phyloP scores from a whole-genome alignment of 2,113 vertebrate species.

The Hymenochirus boettgeri region DNA sequence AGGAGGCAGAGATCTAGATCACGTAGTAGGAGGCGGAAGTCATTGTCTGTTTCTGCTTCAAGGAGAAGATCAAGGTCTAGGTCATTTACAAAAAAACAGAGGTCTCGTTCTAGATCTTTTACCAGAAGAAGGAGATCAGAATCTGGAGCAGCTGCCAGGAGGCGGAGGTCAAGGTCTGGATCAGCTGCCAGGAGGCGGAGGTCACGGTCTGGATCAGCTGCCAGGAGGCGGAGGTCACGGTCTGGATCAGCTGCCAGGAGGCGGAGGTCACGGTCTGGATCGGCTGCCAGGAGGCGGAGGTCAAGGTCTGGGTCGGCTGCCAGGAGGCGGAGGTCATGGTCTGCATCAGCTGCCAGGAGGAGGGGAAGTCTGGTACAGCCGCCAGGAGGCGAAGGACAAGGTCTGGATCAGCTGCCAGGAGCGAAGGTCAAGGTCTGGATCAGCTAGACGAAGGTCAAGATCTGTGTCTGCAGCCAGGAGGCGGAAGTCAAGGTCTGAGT shows the following conservation, averaged over 20 bases:
- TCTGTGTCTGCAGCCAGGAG: not conserved
- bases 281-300: not conserved
- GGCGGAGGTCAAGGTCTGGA: slow-evolving; percentile 41
- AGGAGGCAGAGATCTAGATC: slow-evolving; percentile 16
- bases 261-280: not conserved
- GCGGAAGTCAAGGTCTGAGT: slow-evolving; percentile 15
- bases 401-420: not conserved
- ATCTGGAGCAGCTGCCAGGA: slow-evolving; percentile 12
- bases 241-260: slow-evolving; percentile 44
- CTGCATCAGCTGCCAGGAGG: slow-evolving; percentile 4
- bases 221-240: slow-evolving; percentile 50
- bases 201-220: slow-evolving; percentile 24
- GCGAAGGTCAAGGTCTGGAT: not conserved
- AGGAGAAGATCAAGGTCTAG: slow-evolving; percentile 7
- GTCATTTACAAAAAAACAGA: slow-evolving; percentile 1
- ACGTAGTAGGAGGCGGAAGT: not conserved
- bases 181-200: slow-evolving; percentile 50
- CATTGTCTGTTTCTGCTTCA: not conserved
- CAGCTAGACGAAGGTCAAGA: not conserved
- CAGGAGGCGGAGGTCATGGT: not conserved
- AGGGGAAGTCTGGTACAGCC: slow-evolving; percentile 30
- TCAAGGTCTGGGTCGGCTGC: not conserved
- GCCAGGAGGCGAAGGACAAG: slow-evolving; percentile 11
- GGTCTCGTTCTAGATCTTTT: slow-evolving; percentile 51
- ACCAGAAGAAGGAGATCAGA: slow-evolving; percentile 32